These are phyloP conservation scores for Calameuta idolon DNA, from an alignment of 2,888 invertebrate genomes.

Conservation along the genomic window DNA sequence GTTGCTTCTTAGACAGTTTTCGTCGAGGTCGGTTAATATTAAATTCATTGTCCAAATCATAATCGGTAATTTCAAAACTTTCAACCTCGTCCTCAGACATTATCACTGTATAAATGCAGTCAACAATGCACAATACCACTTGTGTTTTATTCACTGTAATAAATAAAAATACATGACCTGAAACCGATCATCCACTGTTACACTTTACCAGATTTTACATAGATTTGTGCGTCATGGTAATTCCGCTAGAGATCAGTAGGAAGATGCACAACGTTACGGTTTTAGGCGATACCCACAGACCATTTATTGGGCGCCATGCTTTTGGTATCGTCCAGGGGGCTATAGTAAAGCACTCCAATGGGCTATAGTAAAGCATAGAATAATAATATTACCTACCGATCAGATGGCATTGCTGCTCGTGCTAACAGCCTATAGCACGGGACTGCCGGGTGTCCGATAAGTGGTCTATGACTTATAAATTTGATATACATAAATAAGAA, in stretches of 20 bases:
- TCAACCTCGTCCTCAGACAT: slow-evolving; percentile 92
- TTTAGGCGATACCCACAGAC: no score
- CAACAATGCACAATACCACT: background rate
- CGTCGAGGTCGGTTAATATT: slow-evolving; percentile 82
- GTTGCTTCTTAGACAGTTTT: slow-evolving; percentile 86
- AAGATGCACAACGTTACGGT: no score
- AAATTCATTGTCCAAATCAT: slow-evolving; percentile 94
- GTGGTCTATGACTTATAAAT: background rate
- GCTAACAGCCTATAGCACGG: no score
- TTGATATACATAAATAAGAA: background rate
- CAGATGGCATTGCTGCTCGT: no score
- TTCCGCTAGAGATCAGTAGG: background rate
- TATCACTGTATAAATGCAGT: slow-evolving; percentile 4
- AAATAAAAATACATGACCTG: background rate
- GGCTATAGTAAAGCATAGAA: no score
- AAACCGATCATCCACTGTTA: background rate
- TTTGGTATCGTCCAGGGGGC: no score
- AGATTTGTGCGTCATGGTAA: background rate
- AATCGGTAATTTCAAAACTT: slow-evolving; percentile 94
- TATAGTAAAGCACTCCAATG: no score
- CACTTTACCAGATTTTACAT: background rate
- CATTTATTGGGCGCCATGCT: no score
- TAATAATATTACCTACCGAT: no score
- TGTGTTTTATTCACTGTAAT: background rate
- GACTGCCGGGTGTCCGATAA: no score